Conservation (phyloP, 2,888 invertebrate genomes). For the Catonia carolina region DNA sequence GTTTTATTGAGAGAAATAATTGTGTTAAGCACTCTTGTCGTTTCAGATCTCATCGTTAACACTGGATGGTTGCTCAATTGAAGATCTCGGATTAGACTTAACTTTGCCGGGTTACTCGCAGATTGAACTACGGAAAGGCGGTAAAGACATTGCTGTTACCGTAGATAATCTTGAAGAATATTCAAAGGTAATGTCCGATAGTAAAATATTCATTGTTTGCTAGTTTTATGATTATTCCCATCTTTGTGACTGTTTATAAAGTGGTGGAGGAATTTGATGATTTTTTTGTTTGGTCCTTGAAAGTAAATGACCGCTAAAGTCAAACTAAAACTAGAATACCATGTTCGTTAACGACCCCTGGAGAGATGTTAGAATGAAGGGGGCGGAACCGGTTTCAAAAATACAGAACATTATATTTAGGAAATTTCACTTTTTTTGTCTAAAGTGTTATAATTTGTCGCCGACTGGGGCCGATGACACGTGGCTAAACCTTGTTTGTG, state of each 20-base stretch:
- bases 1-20: too few species aligned
- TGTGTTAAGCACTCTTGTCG: too few species aligned
- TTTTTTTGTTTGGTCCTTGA: not conserved
- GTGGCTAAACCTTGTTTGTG: too few species aligned
- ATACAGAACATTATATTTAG: too few species aligned
- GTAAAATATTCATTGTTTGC: constrained; percentile 12
- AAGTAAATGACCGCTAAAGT: too few species aligned
- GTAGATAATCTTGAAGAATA: constrained; percentile 93
- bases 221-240: constrained; percentile 40
- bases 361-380: too few species aligned
- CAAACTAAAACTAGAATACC: too few species aligned
- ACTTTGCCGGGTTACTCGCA: constrained; percentile 91
- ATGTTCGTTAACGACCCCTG: too few species aligned
- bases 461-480: too few species aligned
- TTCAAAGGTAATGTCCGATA: constrained; percentile 59
- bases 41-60: constrained; percentile 47
- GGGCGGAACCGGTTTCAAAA: too few species aligned
- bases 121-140: constrained; percentile 88
- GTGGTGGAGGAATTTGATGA: not conserved
- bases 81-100: constrained; percentile 89
- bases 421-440: too few species aligned
- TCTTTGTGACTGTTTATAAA: not conserved
- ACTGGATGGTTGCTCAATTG: constrained; percentile 83
- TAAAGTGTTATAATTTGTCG: too few species aligned
- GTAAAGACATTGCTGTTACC: constrained; percentile 81